Base-by-base conservation (phyloP, 53 echinoderm and acorn worm genomes). In the Arbacia lixula region DNA sequence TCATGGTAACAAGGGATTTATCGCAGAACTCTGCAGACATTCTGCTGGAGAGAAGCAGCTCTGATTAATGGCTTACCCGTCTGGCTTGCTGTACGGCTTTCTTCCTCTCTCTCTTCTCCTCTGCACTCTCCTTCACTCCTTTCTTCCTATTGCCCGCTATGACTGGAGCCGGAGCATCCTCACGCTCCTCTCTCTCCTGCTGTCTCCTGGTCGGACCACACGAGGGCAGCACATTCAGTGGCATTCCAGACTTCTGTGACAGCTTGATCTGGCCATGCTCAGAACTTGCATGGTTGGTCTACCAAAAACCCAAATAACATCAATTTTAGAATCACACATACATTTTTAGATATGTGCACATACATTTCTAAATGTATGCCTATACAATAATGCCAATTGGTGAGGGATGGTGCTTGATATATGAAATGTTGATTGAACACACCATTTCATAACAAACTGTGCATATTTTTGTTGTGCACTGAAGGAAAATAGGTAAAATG, bases 171-270 rank as follows among this genome's bases (percentile, higher is more conserved):
- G 69, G 40, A 14, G 66, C 74, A 22, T 92, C 90, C 5, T 92
- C 92, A 12, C 83, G 62, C 22, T 87, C 85, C n/a, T 90, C 92
- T 36, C 88, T 82, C 90, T 95, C 95, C 25, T 60, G 87, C 52
- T 92, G 95, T 60, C 86, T 91, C 71, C 61, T 88, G 21, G 91
- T 93, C 4, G 93, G 89, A 20, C 96, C 93, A 46, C 68, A 87
- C 12, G 76, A 67, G 63, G 93, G 93, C 14, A 96, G 84, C 14
- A 93, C 93, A 37, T 89, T 66, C 0, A 93, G 85, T 12, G 96
- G 96, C 93, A 96, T 93, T 2, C 96, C 96, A 2, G 93, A 90
- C 84, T 96, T 96, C 85, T 91, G 69, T 11, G 96, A 96, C 41
- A 96, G 84, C 66, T 74, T 86, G 85, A 96, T 96, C 34, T 81